Base-by-base conservation (phyloP, 2,113 vertebrate species). In the Chunga burmeisteri region DNA sequence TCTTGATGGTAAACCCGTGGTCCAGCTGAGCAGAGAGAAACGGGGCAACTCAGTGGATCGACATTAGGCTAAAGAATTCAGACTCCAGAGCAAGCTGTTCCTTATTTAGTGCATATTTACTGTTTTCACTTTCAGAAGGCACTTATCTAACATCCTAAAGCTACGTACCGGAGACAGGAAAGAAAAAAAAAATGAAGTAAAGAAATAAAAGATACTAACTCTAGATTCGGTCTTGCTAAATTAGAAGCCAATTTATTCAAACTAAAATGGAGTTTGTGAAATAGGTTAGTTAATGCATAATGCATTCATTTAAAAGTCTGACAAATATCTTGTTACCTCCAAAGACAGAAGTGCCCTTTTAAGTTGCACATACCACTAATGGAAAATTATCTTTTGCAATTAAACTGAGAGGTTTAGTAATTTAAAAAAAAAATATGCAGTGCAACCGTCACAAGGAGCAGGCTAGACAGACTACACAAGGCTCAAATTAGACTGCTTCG, bases 1-100 rank as follows among this genome's bases (percentile, higher is more conserved):
- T 98, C 99, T 99, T 99, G 99, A 99, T 99, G 99, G 99, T 99
- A 99, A 99, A 99, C 98, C 99, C 99, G 98, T 99, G 99, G 98
- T 99, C 99, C 99, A 99, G 98, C 99, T 99, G 99, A 99, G 98
- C 98, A 99, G 97, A 99, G 98, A 99, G 98, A 99, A 98, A 99
- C 50, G 98, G 98, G 98, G 98, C 98, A 99, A 99, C 98, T 99
- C 98, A 99, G 98, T 99, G 98, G 98, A 98, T 98, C 98, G 61
- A 98, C 98, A 98, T 98, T 98, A 97, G 95, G 98, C 98, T 98
- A 97, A 74, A 98, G 97, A 97, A 95, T 98, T 98, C 97, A 98
- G 97, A 98, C 98, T 98, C 98, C 98, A 98, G 98, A 98, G 97
- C 98, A 98, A 98, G 96, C 96, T 96, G 95, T 97, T 98, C 95